Base-by-base conservation (phyloP, 2,113 vertebrate species). In the Bubalus kerabau region DNA sequence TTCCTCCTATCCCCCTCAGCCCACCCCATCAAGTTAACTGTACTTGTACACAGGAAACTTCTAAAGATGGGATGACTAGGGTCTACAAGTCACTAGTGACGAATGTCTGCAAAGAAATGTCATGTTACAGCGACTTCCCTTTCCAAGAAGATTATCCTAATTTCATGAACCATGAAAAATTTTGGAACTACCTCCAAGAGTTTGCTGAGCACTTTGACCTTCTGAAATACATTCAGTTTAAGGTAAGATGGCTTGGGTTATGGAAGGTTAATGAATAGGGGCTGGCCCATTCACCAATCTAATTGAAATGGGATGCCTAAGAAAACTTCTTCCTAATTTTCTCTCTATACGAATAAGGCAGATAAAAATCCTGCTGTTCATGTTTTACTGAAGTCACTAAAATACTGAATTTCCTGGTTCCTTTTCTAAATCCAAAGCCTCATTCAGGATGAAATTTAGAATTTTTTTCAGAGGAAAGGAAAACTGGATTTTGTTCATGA, bases 81-180 rank as follows among this genome's bases (percentile, higher is more conserved):
- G 99, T 99, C 90, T 99, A 99, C 95, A 99, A 87, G 80, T 99
- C 99, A 0, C 82, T 99, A 94, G 98, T 99, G 83, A 99, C 98
- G 90, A 99, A 99, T 97, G 99, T 99, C 84, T 99, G 99, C 81
- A 99, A 99, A 98, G 99, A 99, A 98, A 99, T 99, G 99, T 99
- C 99, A 98, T 99, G 99, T 98, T 99, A 99, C 97, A 99, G 99
- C 0, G 99, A 99, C 94, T 99, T 99, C 84, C 99, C 99, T 54
- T 99, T 99, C 98, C 99, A 98, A 0, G 99, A 99, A 36, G 97
- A 99, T 90, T 99, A 98, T 95, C 99, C 99, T 83, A 99, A 98
- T 97, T 99, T 96, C 97, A 98, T 99, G 98, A 98, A 98, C 48
- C 99, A 99, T 64, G 92, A 98, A 40, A 98, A 98, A 56, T 94